Percentiles rank a stretch among this genome's conserved stretches.
Evolutionary conservation across 2,113 vertebrate genomes (phyloP).

Genomic region (Microcebus ravelobensis): DNA sequence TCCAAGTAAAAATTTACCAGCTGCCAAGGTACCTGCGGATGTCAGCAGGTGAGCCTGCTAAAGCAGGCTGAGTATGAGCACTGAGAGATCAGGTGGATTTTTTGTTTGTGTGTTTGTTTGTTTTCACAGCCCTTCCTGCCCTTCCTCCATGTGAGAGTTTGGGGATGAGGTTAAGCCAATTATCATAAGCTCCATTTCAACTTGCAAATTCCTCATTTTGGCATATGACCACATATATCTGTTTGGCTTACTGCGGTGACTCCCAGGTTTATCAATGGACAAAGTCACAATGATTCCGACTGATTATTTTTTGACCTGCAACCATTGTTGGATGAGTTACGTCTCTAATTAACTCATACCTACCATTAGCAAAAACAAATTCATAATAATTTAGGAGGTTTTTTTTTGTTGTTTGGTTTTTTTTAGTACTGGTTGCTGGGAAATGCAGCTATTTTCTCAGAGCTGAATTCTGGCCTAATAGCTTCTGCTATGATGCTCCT

Average conservation of each 20-base stretch:
- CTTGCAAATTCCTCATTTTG: conserved; percentile 29
- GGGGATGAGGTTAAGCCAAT: conserved; percentile 7
- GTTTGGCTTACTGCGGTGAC: background rate
- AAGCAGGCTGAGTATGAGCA: background rate
- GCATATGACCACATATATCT: background rate
- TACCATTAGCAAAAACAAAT: background rate
- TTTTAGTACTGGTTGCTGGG: background rate
- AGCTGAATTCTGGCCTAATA: background rate
- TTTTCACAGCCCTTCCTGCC: background rate
- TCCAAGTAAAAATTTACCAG: background rate
- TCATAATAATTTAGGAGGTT: background rate
- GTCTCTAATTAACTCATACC: background rate
- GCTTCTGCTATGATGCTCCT: background rate
- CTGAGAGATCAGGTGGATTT: background rate
- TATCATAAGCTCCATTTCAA: conserved; percentile 12
- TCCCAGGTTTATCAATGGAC: background rate
- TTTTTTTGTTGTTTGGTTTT: background rate
- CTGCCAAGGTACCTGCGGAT: background rate
- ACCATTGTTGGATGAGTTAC: background rate
- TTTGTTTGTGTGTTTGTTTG: background rate
- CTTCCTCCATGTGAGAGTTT: background rate
- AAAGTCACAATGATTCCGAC: background rate
- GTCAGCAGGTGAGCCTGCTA: background rate
- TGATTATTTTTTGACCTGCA: background rate
- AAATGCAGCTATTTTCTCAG: conserved; percentile 10